phyloP scores from a whole-genome alignment of 1,140 invertebrate species.

The Teleopsis dalmanni region DNA sequence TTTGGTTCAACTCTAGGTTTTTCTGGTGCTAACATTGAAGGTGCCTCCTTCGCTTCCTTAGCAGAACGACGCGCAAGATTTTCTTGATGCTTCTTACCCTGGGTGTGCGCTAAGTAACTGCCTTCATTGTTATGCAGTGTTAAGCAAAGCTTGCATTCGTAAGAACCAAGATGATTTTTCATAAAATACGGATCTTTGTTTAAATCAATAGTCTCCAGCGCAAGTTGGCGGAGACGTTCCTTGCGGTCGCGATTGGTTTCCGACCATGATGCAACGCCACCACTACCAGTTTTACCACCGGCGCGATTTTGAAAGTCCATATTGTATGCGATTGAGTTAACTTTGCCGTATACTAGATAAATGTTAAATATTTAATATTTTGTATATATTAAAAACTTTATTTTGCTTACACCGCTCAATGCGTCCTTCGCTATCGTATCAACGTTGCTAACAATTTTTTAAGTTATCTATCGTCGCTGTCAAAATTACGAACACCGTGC shows the following conservation, averaged over 20 bases:
- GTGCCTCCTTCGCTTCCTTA: slow-evolving; percentile 96
- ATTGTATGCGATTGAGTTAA: background rate
- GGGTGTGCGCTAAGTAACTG: slow-evolving; percentile 97
- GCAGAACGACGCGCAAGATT: slow-evolving; percentile 96
- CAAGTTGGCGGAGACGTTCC: slow-evolving; percentile 90
- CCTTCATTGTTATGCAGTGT: slow-evolving; percentile 99
- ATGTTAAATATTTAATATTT: no score
- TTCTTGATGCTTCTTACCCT: slow-evolving; percentile 99
- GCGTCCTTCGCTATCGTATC: no score
- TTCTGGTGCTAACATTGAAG: slow-evolving; percentile 80
- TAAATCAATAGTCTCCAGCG: slow-evolving; percentile 96
- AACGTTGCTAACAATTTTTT: no score
- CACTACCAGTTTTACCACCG: slow-evolving; percentile 97
- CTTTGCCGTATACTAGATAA: no score
- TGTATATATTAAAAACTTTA: no score
- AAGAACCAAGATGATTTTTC: slow-evolving; percentile 97
- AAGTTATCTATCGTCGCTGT: no score
- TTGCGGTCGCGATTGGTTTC: slow-evolving; percentile 95
- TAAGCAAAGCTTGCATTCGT: slow-evolving; percentile 98
- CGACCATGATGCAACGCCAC: slow-evolving; percentile 97
- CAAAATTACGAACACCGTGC: no score
- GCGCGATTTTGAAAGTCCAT: slow-evolving; percentile 98
- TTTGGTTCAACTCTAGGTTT: slow-evolving; percentile 94
- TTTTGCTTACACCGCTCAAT: no score
- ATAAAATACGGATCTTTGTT: slow-evolving; percentile 99